Evolutionary conservation across 1,140 invertebrate genomes (phyloP).

Genomic region (Achatina immaculata): DNA sequence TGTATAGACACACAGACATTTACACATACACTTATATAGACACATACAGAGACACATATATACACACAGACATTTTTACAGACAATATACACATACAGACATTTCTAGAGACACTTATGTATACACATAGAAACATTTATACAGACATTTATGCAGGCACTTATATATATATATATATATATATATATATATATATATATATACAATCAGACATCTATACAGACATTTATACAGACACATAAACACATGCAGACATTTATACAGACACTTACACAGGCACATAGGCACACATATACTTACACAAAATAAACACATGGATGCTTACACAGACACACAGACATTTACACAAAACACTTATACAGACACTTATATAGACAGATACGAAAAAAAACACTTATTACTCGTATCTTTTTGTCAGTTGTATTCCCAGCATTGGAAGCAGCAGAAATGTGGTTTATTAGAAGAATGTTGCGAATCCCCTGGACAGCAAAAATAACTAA

Average conservation of each 20-base stretch:
- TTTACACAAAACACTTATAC: neutral
- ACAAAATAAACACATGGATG: neutral
- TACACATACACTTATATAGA: conserved; percentile 6
- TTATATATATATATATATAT: conserved; percentile 8
- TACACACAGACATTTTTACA: neutral
- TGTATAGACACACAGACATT: conserved; percentile 23
- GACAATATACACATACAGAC: neutral
- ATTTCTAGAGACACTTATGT: neutral
- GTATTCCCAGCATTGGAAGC: too few relatives aligned
- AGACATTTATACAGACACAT: neutral
- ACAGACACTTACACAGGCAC: neutral
- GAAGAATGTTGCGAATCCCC: too few relatives aligned
- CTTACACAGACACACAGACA: neutral
- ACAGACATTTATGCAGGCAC: neutral
- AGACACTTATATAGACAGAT: neutral
- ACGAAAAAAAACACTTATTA: neutral
- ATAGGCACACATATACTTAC: neutral
- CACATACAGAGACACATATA: too few relatives aligned
- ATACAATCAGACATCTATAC: too few relatives aligned
- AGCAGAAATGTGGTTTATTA: too few relatives aligned
- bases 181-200: conserved; percentile 17
- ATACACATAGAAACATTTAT: conserved; percentile 2
- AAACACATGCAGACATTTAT: neutral
- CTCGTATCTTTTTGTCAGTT: too few relatives aligned
- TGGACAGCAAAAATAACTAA: too few relatives aligned